These are phyloP conservation scores for Calypte anna DNA, from an alignment of 2,113 vertebrate genomes.

Conservation along the genomic window DNA sequence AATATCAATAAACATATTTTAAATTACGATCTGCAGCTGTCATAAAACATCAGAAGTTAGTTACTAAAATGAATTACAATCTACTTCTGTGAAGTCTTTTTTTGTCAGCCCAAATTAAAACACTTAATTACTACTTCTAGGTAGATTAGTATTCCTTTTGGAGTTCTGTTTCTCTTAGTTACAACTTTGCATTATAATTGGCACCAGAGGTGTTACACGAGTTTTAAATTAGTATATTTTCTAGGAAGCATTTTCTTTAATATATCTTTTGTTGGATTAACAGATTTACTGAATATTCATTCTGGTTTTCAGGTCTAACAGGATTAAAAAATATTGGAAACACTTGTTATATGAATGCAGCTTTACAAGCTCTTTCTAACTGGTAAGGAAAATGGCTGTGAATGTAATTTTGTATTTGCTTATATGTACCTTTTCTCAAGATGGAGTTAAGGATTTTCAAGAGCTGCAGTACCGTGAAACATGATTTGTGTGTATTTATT, in stretches of 20 bases:
- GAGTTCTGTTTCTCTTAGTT: not conserved
- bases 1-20: not conserved
- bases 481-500: not conserved
- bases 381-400: conserved; percentile 81
- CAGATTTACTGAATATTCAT: not conserved
- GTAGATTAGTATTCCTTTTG: not conserved
- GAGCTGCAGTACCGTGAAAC: not conserved
- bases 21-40: not conserved
- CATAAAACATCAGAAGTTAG: not conserved
- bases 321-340: conserved; percentile 99
- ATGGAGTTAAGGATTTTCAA: not conserved
- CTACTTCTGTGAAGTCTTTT: not conserved
- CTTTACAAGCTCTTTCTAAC: conserved; percentile 97
- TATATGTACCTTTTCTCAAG: not conserved
- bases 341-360: conserved; percentile 99
- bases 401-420: not conserved
- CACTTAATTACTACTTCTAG: not conserved
- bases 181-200: not conserved
- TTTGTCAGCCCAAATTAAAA: not conserved
- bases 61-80: not conserved
- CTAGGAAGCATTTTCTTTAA: not conserved
- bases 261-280: not conserved
- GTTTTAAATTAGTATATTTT: not conserved
- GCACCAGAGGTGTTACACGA: not conserved
- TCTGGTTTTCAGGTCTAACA: conserved; percentile 85